Evolutionary conservation across 2,113 vertebrate species (phyloP), one percentile per base, ranked within the genome.

Genomic region (Tetrax tetrax): DNA sequence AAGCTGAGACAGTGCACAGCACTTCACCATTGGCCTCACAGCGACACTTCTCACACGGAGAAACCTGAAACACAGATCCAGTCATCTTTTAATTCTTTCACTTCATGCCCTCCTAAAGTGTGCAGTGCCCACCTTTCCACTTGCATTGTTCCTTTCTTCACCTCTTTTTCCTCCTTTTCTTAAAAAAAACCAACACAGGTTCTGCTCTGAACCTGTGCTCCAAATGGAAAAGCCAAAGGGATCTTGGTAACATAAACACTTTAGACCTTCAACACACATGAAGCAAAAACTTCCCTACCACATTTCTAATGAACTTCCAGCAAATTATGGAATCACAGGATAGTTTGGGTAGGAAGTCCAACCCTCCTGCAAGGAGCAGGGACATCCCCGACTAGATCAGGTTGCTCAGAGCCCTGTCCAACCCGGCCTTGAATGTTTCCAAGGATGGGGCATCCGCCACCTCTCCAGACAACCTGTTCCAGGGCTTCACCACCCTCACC

Each of bases 1-100:
- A 99, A 35, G 99, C 99, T 2, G 99, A 98, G 92, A 99, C 99
- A 0, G 99, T 98, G 94, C 99, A 99, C 96, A 99, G 94, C 91
- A 99, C 99, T 93, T 99, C 99, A 5, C 99, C 99, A 2, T 98
- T 99, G 90, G 98, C 98, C 96, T 99, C 99, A 22, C 99, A 99
- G 69, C 99, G 98, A 83, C 99, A 99, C 97, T 98, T 98, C 95
- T 99, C 99, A 78, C 99, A 99, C 0, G 99, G 98, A 72, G 99
- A 99, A 92, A 99, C 99, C 99, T 99, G 98, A 25, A 98, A 98
- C 50, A 97, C 69, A 97, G 79, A 96, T 28, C 83, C 87, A 68
- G 77, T 1, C 20, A 71, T 31, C 48, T 90, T 77, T 94, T 72
- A 63, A 15, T 25, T 23, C 43, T 43, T 56, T 28, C 41, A 9